Conservation (phyloP, 2,797 vertebrate species). For the Naso thynnoides region DNA sequence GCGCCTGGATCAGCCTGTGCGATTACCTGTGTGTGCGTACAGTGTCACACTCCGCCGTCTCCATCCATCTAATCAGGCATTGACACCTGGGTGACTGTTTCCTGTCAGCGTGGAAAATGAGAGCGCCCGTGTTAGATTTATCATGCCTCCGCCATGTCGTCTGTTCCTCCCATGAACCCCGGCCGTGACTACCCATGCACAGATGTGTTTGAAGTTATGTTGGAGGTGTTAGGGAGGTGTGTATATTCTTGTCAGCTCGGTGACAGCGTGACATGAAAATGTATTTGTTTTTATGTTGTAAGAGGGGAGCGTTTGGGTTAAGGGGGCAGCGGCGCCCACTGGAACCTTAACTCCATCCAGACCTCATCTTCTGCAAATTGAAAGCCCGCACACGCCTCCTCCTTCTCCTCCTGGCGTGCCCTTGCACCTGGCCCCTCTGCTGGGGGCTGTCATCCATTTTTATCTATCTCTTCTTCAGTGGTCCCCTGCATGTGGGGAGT, state of each 20-base stretch:
- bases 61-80: slow-evolving; percentile 55
- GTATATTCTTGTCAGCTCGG: slow-evolving; percentile 58
- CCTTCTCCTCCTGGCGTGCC: slow-evolving; percentile 38
- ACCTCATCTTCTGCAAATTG: slow-evolving; percentile 75
- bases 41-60: slow-evolving; percentile 10
- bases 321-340: slow-evolving; percentile 15
- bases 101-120: slow-evolving; percentile 55
- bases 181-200: slow-evolving; percentile 51
- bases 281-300: slow-evolving; percentile 74
- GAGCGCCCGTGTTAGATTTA: slow-evolving; percentile 61
- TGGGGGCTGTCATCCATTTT: slow-evolving; percentile 66
- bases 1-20: neutral
- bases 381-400: slow-evolving; percentile 15
- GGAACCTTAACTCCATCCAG: slow-evolving; percentile 61
- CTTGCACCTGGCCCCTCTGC: slow-evolving; percentile 63
- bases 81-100: slow-evolving; percentile 50
- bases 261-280: slow-evolving; percentile 81
- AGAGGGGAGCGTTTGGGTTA: slow-evolving; percentile 33
- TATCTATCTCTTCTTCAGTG: slow-evolving; percentile 59
- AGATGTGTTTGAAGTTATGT: slow-evolving; percentile 41
- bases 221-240: slow-evolving; percentile 43
- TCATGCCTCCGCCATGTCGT: slow-evolving; percentile 42
- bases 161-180: slow-evolving; percentile 41
- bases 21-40: slow-evolving; percentile 34
- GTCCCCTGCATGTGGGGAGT: slow-evolving; percentile 12